Base-by-base conservation (phyloP, 2,113 vertebrate genomes). In the Alaudala cheleensis region DNA sequence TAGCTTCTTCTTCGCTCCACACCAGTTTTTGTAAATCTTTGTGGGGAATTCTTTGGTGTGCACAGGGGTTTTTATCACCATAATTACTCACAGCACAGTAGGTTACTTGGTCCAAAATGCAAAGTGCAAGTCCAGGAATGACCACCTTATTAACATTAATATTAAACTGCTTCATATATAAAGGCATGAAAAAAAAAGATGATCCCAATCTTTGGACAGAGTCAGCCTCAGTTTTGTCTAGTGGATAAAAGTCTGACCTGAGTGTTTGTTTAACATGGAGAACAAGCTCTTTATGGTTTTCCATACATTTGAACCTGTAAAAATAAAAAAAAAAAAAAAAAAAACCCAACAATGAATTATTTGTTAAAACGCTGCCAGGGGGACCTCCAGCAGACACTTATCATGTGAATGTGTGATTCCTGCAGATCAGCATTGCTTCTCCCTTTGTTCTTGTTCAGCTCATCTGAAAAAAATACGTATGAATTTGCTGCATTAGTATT, bases 281-380 rank as follows among this genome's bases (percentile, higher is more conserved):
- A 54, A 54, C 23, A 9, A 70, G 6, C 2, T 80, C 9, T 42
- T 49, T 49, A 44, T 65, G 4, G 1, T 51, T 76, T 64, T 45
- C 13, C 5, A 6, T 25, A 15, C 0, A 14, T 44, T 26, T 14
- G 3, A 3, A 5, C 17, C 26, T 5, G 2, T 25, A 23, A 26
- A 37, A 2, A n/a, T 37, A 31, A 34, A 8, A 25, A 62, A 10
- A 26, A 62, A 21, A 33, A 45, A 49, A 21, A 47, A 37, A 53
- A 39, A 40, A 69, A 28, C 5, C 2, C 4, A 15, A 15, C 7
- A 39, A 57, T 1, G 15, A 15, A 14, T 51, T 64, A 10, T 60
- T 79, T n/a, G 13, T 80, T 29, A 26, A 39, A 60, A 44, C 5
- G 10, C 18, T 49, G 3, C 6, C 14, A 10, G 39, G 4, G 5